A percentile compares a stretch with the other conserved stretches of the same genome.
phyloP scores from a whole-genome alignment of 2,888 invertebrate species.

The Aleiodes leptofemur region DNA sequence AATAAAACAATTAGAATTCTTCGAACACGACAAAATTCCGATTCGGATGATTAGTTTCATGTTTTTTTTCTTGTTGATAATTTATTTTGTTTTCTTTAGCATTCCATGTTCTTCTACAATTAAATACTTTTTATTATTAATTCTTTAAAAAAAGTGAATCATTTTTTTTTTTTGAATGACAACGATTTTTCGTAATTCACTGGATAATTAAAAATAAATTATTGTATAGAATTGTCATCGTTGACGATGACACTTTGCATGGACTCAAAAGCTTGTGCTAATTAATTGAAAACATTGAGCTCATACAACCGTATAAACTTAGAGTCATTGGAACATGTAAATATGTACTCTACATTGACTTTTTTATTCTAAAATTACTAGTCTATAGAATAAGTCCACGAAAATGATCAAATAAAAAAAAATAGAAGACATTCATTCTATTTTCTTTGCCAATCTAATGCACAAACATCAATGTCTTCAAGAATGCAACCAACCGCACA shows the following conservation, averaged over 20 bases:
- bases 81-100: background rate
- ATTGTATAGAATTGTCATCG: background rate
- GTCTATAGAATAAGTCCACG: background rate
- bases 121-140: background rate
- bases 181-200: background rate
- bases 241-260: conserved; percentile 16
- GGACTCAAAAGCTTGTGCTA: background rate
- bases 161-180: background rate
- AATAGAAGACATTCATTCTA: background rate
- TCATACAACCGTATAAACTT: background rate
- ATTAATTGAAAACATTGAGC: background rate
- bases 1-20: background rate
- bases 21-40: conserved; percentile 22
- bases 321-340: background rate
- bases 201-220: background rate
- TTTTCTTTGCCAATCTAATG: background rate
- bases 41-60: conserved; percentile 14
- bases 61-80: background rate
- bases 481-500: conserved; percentile 10
- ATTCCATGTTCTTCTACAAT: background rate
- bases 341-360: background rate
- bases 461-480: background rate
- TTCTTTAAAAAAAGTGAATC: background rate
- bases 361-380: background rate
- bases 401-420: too few relatives aligned